phyloP scores from a whole-genome alignment of 2,888 invertebrate species.

The Ecdyonurus torrentis region DNA sequence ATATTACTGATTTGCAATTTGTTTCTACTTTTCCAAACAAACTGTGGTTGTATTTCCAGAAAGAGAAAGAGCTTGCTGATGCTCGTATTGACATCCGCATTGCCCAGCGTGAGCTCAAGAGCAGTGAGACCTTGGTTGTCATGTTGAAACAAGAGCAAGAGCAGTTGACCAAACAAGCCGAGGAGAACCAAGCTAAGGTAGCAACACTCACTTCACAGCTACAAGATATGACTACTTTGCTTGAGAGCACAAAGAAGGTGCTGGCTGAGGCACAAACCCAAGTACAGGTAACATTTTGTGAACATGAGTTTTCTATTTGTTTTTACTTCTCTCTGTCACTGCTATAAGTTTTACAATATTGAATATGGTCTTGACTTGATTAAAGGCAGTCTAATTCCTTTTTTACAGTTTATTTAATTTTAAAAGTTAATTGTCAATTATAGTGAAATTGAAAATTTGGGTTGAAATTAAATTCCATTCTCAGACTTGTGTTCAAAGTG shows the following conservation, averaged over 20 bases:
- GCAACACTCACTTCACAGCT: background rate
- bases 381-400: too few species aligned
- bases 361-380: too few species aligned
- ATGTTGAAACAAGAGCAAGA: conserved; percentile 34
- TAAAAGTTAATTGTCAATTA: too few species aligned
- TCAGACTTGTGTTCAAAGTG: too few species aligned
- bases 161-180: conserved; percentile 16
- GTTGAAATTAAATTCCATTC: too few species aligned
- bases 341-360: too few species aligned
- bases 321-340: too few species aligned
- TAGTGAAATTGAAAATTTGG: too few species aligned
- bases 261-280: background rate
- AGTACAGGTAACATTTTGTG: too few species aligned
- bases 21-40: background rate
- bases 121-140: conserved; percentile 36
- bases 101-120: conserved; percentile 39
- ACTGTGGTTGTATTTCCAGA: conserved; percentile 13
- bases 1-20: too few species aligned
- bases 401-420: too few species aligned
- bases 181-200: conserved; percentile 6
- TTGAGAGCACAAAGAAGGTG: conserved; percentile 2
- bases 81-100: conserved; percentile 44
- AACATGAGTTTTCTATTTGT: too few species aligned
- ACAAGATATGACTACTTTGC: background rate
- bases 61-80: conserved; percentile 45